Percentiles rank a stretch among this genome's conserved stretches.
These are phyloP conservation scores for Petrophora chlorosata DNA, from an alignment of 2,888 invertebrate species.

Conservation along the genomic window DNA sequence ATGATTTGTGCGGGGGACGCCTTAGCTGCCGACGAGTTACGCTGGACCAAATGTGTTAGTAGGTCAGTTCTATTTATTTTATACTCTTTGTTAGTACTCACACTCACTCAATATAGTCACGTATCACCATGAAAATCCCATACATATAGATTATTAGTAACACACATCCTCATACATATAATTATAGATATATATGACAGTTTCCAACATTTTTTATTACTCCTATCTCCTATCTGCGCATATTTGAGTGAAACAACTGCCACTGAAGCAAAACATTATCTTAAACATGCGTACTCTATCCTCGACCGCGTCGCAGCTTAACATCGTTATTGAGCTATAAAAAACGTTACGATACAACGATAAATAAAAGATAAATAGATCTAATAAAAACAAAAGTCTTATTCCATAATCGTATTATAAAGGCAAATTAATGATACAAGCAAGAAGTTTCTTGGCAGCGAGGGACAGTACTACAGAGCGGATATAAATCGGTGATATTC, in stretches of 20 bases:
- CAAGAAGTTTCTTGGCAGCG: slow-evolving; percentile 35
- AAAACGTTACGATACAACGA: slow-evolving; percentile 31
- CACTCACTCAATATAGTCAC: no score
- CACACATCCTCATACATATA: no score
- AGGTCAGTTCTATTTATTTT: no score
- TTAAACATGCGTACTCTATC: slow-evolving; percentile 12
- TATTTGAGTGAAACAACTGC: no score
- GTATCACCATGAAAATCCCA: no score
- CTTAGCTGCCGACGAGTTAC: no score
- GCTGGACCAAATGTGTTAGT: no score
- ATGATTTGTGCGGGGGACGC: slow-evolving; percentile 1
- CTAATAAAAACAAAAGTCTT: slow-evolving; percentile 46
- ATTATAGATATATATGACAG: no score
- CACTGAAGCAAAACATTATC: slow-evolving; percentile 15
- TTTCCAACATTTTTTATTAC: no score
- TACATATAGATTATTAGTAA: no score
- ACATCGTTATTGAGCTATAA: slow-evolving; percentile 22
- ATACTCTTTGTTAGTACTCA: no score
- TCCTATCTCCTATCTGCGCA: no score
- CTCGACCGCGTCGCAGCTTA: slow-evolving; percentile 17
- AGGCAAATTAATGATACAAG: slow-evolving; percentile 57
- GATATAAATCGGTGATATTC: slow-evolving; percentile 5
- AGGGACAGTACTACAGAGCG: neutral
- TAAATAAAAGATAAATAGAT: slow-evolving; percentile 48
- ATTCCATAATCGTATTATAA: slow-evolving; percentile 54